Evolutionary conservation across 2,888 invertebrate species (phyloP).

Genomic region (Creontiades dilutus): DNA sequence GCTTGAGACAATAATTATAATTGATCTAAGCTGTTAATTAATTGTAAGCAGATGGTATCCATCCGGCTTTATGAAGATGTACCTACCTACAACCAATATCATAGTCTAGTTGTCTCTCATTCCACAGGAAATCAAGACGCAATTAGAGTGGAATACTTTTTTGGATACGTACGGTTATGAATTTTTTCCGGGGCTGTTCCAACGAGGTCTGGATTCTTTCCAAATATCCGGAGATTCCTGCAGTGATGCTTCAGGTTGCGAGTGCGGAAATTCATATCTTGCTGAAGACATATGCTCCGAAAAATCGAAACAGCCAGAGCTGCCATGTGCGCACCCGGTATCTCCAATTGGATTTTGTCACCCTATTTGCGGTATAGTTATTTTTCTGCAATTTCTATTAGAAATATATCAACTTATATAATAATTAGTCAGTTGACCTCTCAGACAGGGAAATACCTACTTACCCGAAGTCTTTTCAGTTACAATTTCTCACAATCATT

Average conservation of each 20-base stretch:
- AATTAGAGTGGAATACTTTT: constrained; percentile 8
- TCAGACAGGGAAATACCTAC: too few relatives aligned
- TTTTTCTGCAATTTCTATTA: too few relatives aligned
- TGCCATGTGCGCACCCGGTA: constrained; percentile 75
- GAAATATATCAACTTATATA: too few relatives aligned
- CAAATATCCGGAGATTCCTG: constrained; percentile 70
- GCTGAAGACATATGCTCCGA: constrained; percentile 73
- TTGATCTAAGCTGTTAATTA: too few relatives aligned
- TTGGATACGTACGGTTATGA: not conserved
- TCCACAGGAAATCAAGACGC: not conserved
- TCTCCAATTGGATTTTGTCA: constrained; percentile 76
- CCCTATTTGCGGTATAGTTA: constrained; percentile 75
- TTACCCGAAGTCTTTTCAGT: too few relatives aligned
- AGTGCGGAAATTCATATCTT: constrained; percentile 74
- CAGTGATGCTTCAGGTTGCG: constrained; percentile 73
- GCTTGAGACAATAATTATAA: too few relatives aligned
- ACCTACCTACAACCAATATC: too few relatives aligned
- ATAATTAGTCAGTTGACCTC: too few relatives aligned
- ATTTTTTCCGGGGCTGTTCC: not conserved
- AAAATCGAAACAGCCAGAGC: constrained; percentile 66
- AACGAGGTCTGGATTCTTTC: not conserved
- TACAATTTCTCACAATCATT: too few relatives aligned
- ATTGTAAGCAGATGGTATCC: too few relatives aligned
- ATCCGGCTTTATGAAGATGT: too few relatives aligned
- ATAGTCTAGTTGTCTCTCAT: not conserved